Evolutionary conservation across 2,888 invertebrate genomes (phyloP).

Genomic region (Lycophotia porphyrea): DNA sequence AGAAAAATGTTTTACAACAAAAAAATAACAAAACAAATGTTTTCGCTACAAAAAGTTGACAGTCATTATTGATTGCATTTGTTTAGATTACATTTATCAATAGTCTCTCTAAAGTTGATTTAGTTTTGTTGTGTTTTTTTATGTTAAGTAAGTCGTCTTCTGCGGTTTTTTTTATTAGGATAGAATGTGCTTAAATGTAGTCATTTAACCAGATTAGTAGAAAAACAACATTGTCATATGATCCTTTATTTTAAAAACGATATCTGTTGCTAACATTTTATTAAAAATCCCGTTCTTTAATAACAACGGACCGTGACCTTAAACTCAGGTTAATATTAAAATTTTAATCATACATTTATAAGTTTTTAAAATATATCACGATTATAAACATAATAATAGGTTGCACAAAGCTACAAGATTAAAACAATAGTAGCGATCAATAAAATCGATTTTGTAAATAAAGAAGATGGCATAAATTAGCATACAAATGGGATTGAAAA

Average conservation of each 20-base stretch:
- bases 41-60: slow-evolving; percentile 48
- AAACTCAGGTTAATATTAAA: slow-evolving; percentile 4
- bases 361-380: slow-evolving; percentile 28
- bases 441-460: slow-evolving; percentile 20
- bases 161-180: neutral
- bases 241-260: neutral
- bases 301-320: slow-evolving; percentile 36
- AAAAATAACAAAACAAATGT: slow-evolving; percentile 39
- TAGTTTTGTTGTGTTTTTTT: slow-evolving; percentile 25
- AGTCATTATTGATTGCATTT: slow-evolving; percentile 32
- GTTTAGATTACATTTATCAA: slow-evolving; percentile 47
- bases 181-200: neutral
- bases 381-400: slow-evolving; percentile 41
- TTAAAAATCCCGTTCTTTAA: slow-evolving; percentile 7
- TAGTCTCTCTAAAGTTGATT: neutral
- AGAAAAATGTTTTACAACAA: slow-evolving; percentile 21
- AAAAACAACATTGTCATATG: neutral
- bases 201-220: neutral
- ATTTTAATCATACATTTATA: slow-evolving; percentile 2
- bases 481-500: slow-evolving; percentile 19
- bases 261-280: neutral
- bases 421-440: slow-evolving; percentile 21
- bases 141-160: neutral
- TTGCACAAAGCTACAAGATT: slow-evolving; percentile 24
- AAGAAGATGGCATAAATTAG: slow-evolving; percentile 19